These are phyloP conservation scores for Thamnaconus septentrionalis DNA, from an alignment of 2,113 vertebrate species.

Conservation along the genomic window DNA sequence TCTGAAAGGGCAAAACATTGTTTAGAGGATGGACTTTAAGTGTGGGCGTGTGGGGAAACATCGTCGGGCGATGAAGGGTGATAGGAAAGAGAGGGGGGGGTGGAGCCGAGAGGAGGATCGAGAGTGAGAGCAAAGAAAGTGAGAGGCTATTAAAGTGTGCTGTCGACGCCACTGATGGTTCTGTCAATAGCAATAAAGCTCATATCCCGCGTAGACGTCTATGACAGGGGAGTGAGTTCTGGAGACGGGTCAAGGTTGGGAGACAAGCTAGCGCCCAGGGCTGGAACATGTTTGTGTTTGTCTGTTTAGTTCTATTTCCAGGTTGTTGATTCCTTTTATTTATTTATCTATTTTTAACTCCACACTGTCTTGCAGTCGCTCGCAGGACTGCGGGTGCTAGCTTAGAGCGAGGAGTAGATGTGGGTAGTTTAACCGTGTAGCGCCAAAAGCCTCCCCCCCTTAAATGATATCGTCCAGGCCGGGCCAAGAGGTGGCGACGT, in stretches of 20 bases:
- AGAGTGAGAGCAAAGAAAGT: slow-evolving; percentile 1
- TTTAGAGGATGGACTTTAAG: not conserved
- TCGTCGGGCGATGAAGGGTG: not conserved
- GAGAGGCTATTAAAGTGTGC: slow-evolving; percentile 34
- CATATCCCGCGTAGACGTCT: slow-evolving; percentile 24
- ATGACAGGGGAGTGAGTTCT: not conserved
- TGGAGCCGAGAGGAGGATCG: not conserved
- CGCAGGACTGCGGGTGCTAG: too few species aligned
- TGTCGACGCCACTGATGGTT: slow-evolving; percentile 37
- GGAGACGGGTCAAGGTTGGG: slow-evolving; percentile 25
- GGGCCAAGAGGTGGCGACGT: too few species aligned
- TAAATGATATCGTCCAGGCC: too few species aligned
- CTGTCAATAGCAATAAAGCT: slow-evolving; percentile 53
- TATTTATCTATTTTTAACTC: too few species aligned
- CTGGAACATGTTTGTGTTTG: not conserved
- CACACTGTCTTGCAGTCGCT: too few species aligned
- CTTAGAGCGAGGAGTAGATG: too few species aligned
- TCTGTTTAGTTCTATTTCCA: not conserved
- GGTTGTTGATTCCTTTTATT: too few species aligned
- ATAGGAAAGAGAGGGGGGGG: not conserved
- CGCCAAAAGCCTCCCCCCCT: too few species aligned
- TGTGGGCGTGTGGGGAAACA: not conserved
- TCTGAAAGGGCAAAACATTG: slow-evolving; percentile 1
- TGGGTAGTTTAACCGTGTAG: too few species aligned
- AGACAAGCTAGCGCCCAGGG: not conserved